These are phyloP conservation scores for Limenitis camilla DNA, from an alignment of 2,888 invertebrate species.

Conservation along the genomic window DNA sequence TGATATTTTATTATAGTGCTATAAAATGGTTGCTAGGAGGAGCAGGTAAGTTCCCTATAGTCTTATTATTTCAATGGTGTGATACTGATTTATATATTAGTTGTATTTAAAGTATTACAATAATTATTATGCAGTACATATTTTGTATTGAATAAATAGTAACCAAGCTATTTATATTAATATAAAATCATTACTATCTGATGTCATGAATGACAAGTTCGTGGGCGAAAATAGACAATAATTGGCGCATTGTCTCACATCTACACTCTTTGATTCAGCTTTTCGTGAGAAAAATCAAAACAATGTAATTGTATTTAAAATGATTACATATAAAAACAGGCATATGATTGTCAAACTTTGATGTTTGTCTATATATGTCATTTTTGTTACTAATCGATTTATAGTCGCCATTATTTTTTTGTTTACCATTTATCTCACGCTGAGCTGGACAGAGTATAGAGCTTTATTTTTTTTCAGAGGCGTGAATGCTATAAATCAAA, in stretches of 20 bases:
- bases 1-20: constrained; percentile 1
- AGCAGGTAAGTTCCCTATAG: constrained; percentile 7
- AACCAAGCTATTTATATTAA: neutral
- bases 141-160: neutral
- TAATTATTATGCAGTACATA: neutral
- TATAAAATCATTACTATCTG: neutral
- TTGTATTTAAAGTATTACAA: neutral
- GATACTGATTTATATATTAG: constrained; percentile 5
- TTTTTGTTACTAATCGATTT: too few relatives aligned
- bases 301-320: neutral
- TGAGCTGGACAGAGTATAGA: too few relatives aligned
- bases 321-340: neutral
- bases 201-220: neutral
- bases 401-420: too few relatives aligned
- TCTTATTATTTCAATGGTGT: constrained; percentile 10
- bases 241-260: constrained; percentile 1
- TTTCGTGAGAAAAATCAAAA: neutral
- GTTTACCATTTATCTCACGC: too few relatives aligned
- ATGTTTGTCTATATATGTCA: too few relatives aligned
- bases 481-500: too few relatives aligned
- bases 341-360: too few relatives aligned
- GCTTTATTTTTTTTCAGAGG: too few relatives aligned
- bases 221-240: constrained; percentile 9
- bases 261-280: neutral
- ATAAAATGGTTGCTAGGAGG: neutral